Percentiles rank a stretch among this genome's conserved stretches.
Evolutionary conservation across 2,888 invertebrate genomes (phyloP).

Genomic region (Andrena trimmerana): DNA sequence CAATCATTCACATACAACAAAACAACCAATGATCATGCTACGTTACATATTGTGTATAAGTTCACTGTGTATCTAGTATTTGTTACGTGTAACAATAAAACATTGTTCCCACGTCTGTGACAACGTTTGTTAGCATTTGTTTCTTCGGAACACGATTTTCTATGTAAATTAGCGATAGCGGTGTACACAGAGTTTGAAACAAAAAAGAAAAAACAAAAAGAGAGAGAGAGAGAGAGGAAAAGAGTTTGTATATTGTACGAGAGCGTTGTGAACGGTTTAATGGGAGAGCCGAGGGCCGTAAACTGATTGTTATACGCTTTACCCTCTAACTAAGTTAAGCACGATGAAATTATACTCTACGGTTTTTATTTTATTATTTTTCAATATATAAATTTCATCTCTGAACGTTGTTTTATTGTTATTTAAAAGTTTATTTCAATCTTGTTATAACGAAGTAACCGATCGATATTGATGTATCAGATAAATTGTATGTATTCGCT

Average conservation of each 20-base stretch:
- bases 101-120: constrained; percentile 42
- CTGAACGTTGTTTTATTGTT: background rate
- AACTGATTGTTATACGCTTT: constrained; percentile 28
- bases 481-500: constrained; percentile 6
- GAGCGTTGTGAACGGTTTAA: constrained; percentile 26
- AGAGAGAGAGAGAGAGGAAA: too few relatives aligned
- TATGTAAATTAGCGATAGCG: constrained; percentile 21
- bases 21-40: constrained; percentile 22
- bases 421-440: background rate
- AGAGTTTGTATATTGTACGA: constrained; percentile 31
- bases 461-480: constrained; percentile 3
- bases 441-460: constrained; percentile 5
- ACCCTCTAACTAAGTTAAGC: constrained; percentile 3
- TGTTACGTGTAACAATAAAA: constrained; percentile 56
- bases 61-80: constrained; percentile 58
- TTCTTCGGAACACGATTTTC: constrained; percentile 12
- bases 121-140: constrained; percentile 36
- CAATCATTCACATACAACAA: constrained; percentile 25
- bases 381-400: background rate
- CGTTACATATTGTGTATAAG: constrained; percentile 44
- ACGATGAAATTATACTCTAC: constrained; percentile 1
- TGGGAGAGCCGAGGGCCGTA: background rate
- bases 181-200: constrained; percentile 33
- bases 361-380: background rate
- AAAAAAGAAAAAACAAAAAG: too few relatives aligned